A percentile compares a stretch with the other conserved stretches of the same genome.
These are phyloP conservation scores for Rhynchopsitta pachyrhyncha DNA, from an alignment of 2,113 vertebrate genomes.

Conservation along the genomic window DNA sequence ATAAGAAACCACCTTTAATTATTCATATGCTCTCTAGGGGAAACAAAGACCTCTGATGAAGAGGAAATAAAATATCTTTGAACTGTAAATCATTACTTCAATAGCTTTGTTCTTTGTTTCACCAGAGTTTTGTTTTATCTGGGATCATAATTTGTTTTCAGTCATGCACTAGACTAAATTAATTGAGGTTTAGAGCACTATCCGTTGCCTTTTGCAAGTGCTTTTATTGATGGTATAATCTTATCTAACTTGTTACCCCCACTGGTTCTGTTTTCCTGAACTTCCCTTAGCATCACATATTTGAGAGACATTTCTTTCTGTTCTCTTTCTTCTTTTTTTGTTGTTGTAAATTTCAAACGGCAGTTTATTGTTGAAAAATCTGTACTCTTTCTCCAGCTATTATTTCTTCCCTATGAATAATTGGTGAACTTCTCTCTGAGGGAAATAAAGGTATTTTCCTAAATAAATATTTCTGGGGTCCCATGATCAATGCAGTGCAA, in stretches of 20 bases:
- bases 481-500: background rate
- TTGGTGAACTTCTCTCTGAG: background rate
- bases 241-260: conserved; percentile 72
- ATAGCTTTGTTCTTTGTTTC: conserved; percentile 72
- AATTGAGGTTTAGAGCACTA: conserved; percentile 77
- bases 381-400: background rate
- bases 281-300: conserved; percentile 46
- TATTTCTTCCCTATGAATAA: conserved; percentile 5
- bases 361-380: conserved; percentile 54
- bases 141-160: conserved; percentile 77
- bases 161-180: conserved; percentile 77
- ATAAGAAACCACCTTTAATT: conserved; percentile 73
- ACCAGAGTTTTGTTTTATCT: conserved; percentile 68
- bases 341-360: background rate
- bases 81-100: conserved; percentile 57
- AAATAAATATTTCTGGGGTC: background rate
- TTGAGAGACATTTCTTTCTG: background rate
- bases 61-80: conserved; percentile 71
- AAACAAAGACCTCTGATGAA: conserved; percentile 46
- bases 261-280: conserved; percentile 52
- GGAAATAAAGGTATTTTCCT: background rate
- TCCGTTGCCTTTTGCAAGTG: conserved; percentile 73
- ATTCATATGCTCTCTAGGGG: conserved; percentile 61
- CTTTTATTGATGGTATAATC: conserved; percentile 73
- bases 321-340: background rate